A percentile compares a stretch with the other conserved stretches of the same genome.
phyloP scores from a whole-genome alignment of 2,888 invertebrate species.

The Nemurella pictetii region DNA sequence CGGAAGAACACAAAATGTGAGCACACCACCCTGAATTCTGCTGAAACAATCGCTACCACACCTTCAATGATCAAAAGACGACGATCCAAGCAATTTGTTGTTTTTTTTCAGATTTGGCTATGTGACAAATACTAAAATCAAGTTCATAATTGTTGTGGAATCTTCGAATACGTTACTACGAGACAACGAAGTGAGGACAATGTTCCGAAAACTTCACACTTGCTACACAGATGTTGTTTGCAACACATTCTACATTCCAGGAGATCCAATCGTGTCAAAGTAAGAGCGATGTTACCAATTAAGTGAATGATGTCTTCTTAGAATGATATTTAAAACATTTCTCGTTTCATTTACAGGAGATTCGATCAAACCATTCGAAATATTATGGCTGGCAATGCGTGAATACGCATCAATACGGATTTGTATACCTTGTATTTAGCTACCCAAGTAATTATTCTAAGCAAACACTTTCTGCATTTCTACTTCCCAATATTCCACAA shows the following conservation, averaged over 20 bases:
- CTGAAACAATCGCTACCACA: not conserved
- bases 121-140: constrained; percentile 95
- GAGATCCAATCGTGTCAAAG: constrained; percentile 85
- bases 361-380: constrained; percentile 47
- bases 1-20: constrained; percentile 96
- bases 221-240: constrained; percentile 93
- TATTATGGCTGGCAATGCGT: constrained; percentile 45
- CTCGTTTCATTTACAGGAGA: constrained; percentile 45
- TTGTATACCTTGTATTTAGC: too few species aligned
- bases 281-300: constrained; percentile 56
- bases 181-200: constrained; percentile 92
- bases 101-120: constrained; percentile 75
- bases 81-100: not conserved
- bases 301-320: constrained; percentile 50
- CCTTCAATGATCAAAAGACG: not conserved
- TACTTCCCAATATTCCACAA: not conserved
- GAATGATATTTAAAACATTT: not conserved
- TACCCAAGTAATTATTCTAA: too few species aligned
- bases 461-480: not conserved
- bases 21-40: constrained; percentile 37
- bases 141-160: constrained; percentile 90
- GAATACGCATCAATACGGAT: constrained; percentile 25
- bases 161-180: constrained; percentile 83
- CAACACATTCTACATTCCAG: constrained; percentile 95
- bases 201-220: constrained; percentile 87